phyloP scores from a whole-genome alignment of 2,797 vertebrate genomes.

The Masticophis lateralis region DNA sequence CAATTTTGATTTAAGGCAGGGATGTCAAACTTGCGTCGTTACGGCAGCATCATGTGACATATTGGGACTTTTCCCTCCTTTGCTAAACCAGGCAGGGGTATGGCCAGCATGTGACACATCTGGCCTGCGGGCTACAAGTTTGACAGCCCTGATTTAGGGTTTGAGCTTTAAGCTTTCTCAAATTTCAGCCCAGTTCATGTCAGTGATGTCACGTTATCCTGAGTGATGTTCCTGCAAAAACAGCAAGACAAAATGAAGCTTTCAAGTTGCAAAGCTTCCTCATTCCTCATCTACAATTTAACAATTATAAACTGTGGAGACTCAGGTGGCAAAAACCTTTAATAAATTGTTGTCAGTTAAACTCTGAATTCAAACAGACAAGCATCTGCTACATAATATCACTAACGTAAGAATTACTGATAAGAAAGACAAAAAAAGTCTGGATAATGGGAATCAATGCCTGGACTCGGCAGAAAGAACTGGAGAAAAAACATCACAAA shows the following conservation, averaged over 20 bases:
- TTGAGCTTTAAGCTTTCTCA: background rate
- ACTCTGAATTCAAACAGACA: background rate
- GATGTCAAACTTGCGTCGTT: no score
- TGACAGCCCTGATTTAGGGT: background rate
- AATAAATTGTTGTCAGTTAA: background rate
- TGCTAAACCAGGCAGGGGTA: accelerated
- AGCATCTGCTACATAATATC: background rate
- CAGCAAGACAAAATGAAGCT: background rate
- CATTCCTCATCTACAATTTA: background rate
- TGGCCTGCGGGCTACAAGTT: no score
- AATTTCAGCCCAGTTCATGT: background rate
- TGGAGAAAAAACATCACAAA: background rate
- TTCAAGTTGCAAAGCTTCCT: background rate
- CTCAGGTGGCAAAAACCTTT: background rate
- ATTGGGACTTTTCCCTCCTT: no score
- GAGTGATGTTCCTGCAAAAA: background rate
- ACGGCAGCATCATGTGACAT: no score
- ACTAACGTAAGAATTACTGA: background rate
- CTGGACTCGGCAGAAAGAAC: background rate
- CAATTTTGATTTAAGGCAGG: background rate
- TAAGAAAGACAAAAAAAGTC: background rate
- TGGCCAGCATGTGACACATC: no score
- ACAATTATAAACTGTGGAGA: background rate
- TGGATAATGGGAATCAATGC: background rate
- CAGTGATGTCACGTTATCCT: background rate